These are phyloP conservation scores for Ophthalmolycus amberensis DNA, from an alignment of 2,113 vertebrate genomes.

Conservation along the genomic window DNA sequence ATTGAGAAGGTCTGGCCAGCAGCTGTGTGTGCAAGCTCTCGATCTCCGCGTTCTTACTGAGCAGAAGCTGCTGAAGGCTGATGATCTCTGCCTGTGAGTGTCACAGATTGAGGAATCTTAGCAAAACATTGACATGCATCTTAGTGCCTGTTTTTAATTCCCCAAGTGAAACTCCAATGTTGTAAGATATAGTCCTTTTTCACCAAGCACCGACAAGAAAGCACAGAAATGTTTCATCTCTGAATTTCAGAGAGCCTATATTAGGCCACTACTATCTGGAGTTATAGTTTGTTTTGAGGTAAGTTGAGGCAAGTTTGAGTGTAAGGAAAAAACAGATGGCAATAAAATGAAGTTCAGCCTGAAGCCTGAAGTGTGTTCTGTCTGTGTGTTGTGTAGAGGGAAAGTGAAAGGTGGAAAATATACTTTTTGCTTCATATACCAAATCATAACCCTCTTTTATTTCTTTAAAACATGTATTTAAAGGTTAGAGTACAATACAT, in stretches of 20 bases:
- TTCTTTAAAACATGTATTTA: not conserved
- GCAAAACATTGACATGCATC: not conserved
- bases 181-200: not conserved
- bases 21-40: slow-evolving; percentile 92
- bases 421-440: not conserved
- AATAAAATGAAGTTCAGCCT: not conserved
- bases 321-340: too few relatives aligned
- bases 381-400: not conserved
- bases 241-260: slow-evolving; percentile 5
- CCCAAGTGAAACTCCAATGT: not conserved
- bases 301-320: slow-evolving; percentile 22
- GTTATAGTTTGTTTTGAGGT: slow-evolving; percentile 48
- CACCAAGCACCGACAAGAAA: slow-evolving; percentile 35
- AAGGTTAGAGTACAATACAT: not conserved
- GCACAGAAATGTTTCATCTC: not conserved
- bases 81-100: slow-evolving; percentile 89
- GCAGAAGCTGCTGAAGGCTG: slow-evolving; percentile 92
- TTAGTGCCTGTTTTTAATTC: not conserved
- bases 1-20: slow-evolving; percentile 83
- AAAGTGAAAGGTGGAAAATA: not conserved
- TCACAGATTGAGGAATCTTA: slow-evolving; percentile 37
- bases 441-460: not conserved
- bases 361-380: slow-evolving; percentile 24
- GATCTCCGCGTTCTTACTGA: slow-evolving; percentile 93
- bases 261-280: not conserved